Evolutionary conservation across 2,888 invertebrate species (phyloP).

Genomic region (Pollenia labialis): DNA sequence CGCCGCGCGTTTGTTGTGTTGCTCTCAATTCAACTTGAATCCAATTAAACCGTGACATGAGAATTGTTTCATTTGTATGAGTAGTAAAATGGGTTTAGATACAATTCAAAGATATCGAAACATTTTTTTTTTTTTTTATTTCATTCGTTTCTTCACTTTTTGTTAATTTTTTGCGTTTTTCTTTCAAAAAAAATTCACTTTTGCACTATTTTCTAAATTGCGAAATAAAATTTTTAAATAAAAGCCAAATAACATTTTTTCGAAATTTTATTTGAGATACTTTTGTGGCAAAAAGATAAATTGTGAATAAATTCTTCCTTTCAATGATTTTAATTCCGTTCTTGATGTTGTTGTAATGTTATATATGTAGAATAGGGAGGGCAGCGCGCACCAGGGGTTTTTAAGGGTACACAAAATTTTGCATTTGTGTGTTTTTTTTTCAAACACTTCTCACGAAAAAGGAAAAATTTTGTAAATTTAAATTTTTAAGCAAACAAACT

Average conservation of each 20-base stretch:
- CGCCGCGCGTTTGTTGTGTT: conserved; percentile 74
- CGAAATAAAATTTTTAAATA: conserved; percentile 10
- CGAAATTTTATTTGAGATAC: not conserved
- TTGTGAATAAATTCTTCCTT: conserved; percentile 19
- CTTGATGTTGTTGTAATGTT: conserved; percentile 53
- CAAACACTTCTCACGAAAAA: conserved; percentile 60
- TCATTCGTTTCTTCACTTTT: conserved; percentile 20
- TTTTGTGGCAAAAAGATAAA: not conserved
- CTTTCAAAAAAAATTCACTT: conserved; percentile 12
- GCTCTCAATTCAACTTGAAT: conserved; percentile 78
- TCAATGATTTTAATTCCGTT: conserved; percentile 46
- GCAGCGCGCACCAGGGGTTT: conserved; percentile 74
- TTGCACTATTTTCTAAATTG: conserved; percentile 25
- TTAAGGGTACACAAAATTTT: conserved; percentile 80
- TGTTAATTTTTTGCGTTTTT: conserved; percentile 11
- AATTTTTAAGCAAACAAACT: conserved; percentile 19
- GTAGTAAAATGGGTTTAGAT: conserved; percentile 80
- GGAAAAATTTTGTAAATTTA: conserved; percentile 47
- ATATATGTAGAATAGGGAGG: conserved; percentile 59
- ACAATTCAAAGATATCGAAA: conserved; percentile 80
- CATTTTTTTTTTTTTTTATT: conserved; percentile 74
- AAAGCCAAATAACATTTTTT: not conserved
- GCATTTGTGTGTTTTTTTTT: conserved; percentile 74
- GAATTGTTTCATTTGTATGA: conserved; percentile 73
- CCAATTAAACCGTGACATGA: conserved; percentile 79